A percentile compares a stretch with the other conserved stretches of the same genome.
These are phyloP conservation scores for Biston stratarius DNA, from an alignment of 2,888 invertebrate species.

Conservation along the genomic window DNA sequence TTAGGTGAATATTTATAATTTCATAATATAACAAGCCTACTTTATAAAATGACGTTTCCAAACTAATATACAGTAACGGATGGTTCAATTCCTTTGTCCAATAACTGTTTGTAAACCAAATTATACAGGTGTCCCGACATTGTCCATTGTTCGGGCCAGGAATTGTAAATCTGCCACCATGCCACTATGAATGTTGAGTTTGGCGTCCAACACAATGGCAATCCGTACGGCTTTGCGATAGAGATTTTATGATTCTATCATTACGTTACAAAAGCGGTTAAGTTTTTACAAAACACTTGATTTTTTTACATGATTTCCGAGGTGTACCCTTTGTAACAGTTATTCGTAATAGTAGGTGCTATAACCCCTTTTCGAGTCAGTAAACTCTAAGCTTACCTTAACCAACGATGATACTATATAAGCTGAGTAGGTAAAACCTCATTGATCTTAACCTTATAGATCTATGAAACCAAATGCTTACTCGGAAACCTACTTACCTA, in stretches of 20 bases:
- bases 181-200: conserved; percentile 6
- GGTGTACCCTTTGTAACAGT: too few relatives aligned
- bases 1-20: not conserved
- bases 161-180: conserved; percentile 6
- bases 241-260: not conserved
- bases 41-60: not conserved
- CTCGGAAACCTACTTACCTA: too few relatives aligned
- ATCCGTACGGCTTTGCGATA: not conserved
- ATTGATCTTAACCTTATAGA: too few relatives aligned
- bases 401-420: too few relatives aligned
- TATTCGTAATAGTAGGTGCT: too few relatives aligned
- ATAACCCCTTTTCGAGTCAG: too few relatives aligned
- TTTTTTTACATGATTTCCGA: too few relatives aligned
- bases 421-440: too few relatives aligned
- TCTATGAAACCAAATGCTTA: too few relatives aligned
- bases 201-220: conserved; percentile 5
- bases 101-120: conserved; percentile 26
- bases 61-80: not conserved
- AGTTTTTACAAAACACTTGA: too few relatives aligned
- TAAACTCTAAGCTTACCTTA: too few relatives aligned
- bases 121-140: conserved; percentile 11
- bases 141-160: conserved; percentile 26
- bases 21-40: not conserved
- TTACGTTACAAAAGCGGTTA: too few relatives aligned
- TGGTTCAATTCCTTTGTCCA: conserved; percentile 4